phyloP scores from a whole-genome alignment of 2,797 vertebrate genomes.

The Hafferia zeledoni region DNA sequence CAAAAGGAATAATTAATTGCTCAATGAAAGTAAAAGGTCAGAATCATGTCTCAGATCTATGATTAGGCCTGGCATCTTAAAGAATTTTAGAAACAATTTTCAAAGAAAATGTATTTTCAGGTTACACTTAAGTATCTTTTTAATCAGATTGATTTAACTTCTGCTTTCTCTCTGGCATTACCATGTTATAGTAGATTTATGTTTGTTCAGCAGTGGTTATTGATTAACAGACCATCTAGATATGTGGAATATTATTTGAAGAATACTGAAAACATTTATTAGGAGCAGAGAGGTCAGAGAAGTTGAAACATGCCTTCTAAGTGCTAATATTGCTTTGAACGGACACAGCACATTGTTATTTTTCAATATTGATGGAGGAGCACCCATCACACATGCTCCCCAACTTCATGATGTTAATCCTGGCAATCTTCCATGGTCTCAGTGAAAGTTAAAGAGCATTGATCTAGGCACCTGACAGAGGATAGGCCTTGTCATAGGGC shows the following conservation, averaged over 20 bases:
- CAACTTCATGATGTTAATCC: neutral
- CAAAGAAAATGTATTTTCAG: neutral
- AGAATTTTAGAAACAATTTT: neutral
- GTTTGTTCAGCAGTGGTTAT: neutral
- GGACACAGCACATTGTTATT: neutral
- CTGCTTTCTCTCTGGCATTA: neutral
- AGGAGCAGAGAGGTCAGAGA: neutral
- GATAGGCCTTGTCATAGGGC: neutral
- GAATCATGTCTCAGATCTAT: neutral
- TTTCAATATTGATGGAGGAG: neutral
- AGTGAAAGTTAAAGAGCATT: neutral
- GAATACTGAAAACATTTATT: neutral
- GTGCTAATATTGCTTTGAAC: neutral
- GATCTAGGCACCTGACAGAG: neutral
- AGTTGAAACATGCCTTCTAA: neutral
- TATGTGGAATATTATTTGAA: neutral
- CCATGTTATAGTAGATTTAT: neutral
- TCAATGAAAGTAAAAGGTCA: neutral
- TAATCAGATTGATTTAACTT: neutral
- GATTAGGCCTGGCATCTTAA: neutral
- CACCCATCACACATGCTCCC: neutral
- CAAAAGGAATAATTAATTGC: neutral
- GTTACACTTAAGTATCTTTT: neutral
- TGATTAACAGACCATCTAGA: neutral
- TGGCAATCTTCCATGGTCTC: neutral